These are phyloP conservation scores for Xestia ashworthii DNA, from an alignment of 2,888 invertebrate species.

Conservation along the genomic window DNA sequence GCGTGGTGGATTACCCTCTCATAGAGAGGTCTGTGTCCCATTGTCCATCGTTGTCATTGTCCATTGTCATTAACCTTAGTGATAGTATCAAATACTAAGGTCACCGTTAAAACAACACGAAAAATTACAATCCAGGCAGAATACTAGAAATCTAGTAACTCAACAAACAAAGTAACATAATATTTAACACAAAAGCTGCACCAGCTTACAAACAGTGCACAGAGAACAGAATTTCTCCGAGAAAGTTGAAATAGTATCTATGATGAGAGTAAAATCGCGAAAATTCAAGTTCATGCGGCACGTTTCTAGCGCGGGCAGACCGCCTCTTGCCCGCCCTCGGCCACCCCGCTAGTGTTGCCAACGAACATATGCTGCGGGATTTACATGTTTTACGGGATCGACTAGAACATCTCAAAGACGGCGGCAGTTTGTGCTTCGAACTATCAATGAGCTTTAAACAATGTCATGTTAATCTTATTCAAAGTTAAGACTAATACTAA, in stretches of 20 bases:
- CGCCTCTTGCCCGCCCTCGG: conserved; percentile 33
- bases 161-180: not conserved
- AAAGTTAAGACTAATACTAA: too few species aligned
- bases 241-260: conserved; percentile 66
- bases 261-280: conserved; percentile 63
- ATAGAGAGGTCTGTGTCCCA: too few species aligned
- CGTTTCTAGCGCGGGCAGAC: conserved; percentile 52
- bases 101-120: not conserved
- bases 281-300: conserved; percentile 72
- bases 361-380: conserved; percentile 37
- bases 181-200: conserved; percentile 6
- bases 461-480: not conserved
- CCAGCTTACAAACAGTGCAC: conserved; percentile 47
- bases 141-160: not conserved
- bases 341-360: conserved; percentile 53
- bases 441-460: not conserved
- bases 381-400: conserved; percentile 34
- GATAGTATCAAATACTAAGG: not conserved
- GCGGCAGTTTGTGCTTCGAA: not conserved
- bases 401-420: conserved; percentile 25
- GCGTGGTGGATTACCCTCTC: too few species aligned
- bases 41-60: too few species aligned
- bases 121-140: not conserved
- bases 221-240: conserved; percentile 39
- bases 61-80: too few species aligned